Conservation (phyloP, 2,888 invertebrate genomes). For the Meiosimyza decipiens region DNA sequence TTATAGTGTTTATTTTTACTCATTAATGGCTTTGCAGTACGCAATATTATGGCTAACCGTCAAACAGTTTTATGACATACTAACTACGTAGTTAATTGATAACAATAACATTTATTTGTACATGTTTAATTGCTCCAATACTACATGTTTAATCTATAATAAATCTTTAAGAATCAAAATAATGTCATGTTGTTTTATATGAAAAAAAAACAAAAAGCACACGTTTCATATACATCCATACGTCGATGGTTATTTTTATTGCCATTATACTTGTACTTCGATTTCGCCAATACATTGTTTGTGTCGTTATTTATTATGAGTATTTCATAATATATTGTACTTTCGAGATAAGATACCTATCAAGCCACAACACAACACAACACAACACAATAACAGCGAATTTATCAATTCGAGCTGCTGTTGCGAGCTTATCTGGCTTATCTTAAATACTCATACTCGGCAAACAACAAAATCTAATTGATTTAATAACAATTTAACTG, state of each 20-base stretch:
- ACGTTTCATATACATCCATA: not conserved
- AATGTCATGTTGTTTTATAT: constrained; percentile 9
- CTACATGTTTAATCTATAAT: not conserved
- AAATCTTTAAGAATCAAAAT: constrained; percentile 25
- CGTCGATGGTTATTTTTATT: constrained; percentile 7
- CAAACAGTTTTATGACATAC: too few relatives aligned
- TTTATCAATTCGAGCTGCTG: constrained; percentile 3
- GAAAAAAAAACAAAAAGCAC: constrained; percentile 10
- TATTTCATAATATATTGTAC: constrained; percentile 8
- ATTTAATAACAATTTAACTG: constrained; percentile 38
- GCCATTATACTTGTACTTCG: not conserved
- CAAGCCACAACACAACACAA: not conserved
- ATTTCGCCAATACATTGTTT: not conserved
- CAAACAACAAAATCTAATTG: constrained; percentile 37
- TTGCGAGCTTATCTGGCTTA: constrained; percentile 2
- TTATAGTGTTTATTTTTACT: too few relatives aligned
- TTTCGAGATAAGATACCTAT: constrained; percentile 17
- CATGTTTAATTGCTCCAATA: constrained; percentile 23
- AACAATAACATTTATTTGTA: constrained; percentile 1
- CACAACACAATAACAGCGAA: not conserved
- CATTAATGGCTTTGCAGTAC: too few relatives aligned
- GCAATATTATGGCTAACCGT: too few relatives aligned
- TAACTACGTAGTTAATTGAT: not conserved
- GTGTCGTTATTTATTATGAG: not conserved
- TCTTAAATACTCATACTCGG: not conserved